Evolutionary conservation across 2,113 vertebrate species (phyloP).

Genomic region (Sphaerodactylus townsendi): DNA sequence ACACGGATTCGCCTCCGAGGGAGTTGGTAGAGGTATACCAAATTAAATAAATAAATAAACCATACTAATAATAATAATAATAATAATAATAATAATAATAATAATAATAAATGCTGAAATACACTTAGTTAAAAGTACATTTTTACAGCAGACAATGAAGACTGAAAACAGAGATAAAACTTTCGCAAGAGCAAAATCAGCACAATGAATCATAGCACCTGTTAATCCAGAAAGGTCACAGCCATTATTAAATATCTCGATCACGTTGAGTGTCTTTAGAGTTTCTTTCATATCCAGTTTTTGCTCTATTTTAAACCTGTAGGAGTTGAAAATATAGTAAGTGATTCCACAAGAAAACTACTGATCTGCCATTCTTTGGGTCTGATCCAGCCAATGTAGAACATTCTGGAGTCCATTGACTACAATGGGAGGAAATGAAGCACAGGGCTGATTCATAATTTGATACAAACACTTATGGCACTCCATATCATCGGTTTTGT

Average conservation of each 20-base stretch:
- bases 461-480: not conserved
- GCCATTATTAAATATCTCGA: slow-evolving; percentile 68
- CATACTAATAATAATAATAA: too few species aligned
- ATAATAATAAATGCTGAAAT: not conserved
- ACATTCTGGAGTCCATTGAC: not conserved
- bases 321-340: slow-evolving; percentile 15
- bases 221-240: slow-evolving; percentile 74
- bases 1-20: too few species aligned
- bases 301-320: slow-evolving; percentile 70
- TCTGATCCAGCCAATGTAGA: not conserved
- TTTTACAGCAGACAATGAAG: not conserved
- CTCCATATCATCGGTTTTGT: not conserved
- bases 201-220: slow-evolving; percentile 58
- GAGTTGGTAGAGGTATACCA: too few species aligned
- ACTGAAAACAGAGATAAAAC: slow-evolving; percentile 37
- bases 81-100: too few species aligned
- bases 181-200: slow-evolving; percentile 25
- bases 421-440: not conserved
- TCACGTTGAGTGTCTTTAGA: slow-evolving; percentile 65
- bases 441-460: not conserved
- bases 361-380: not conserved
- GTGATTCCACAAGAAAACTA: not conserved
- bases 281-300: slow-evolving; percentile 67
- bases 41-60: too few species aligned
- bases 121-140: slow-evolving; percentile 17